Percentiles rank a stretch among this genome's conserved stretches.
Evolutionary conservation across 2,113 vertebrate genomes (phyloP).

Genomic region (Sarotherodon lohbergeri): DNA sequence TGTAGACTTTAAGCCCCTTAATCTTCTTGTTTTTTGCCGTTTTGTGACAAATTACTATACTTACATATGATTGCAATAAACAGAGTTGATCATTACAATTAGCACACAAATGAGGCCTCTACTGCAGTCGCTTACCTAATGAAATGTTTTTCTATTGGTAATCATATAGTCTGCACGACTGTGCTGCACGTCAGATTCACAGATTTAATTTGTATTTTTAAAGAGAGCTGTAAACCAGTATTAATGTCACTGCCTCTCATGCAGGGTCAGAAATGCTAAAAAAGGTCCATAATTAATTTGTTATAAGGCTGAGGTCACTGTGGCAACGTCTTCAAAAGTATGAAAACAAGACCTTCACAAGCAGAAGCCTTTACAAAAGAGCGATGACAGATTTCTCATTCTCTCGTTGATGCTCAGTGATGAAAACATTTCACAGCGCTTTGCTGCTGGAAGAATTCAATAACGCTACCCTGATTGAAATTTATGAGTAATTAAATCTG

Average conservation of each 20-base stretch:
- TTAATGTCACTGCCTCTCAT: neutral
- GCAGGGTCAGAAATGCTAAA: neutral
- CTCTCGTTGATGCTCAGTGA: neutral
- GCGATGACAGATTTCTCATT: neutral
- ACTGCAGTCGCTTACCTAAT: neutral
- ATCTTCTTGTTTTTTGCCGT: neutral
- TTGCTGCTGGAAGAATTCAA: neutral
- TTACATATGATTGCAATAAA: neutral
- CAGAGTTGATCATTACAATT: constrained; percentile 20
- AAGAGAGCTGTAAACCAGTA: neutral
- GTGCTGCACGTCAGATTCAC: neutral
- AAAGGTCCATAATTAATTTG: neutral
- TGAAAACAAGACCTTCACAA: neutral
- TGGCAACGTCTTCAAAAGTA: neutral
- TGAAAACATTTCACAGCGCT: neutral
- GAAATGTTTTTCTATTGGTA: neutral
- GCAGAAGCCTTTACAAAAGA: neutral
- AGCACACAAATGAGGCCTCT: neutral
- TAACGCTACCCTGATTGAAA: neutral
- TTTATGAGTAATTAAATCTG: neutral
- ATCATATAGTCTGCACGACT: neutral
- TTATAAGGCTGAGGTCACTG: neutral
- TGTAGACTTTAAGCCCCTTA: neutral
- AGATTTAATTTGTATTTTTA: neutral
- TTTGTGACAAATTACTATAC: neutral